These are phyloP conservation scores for Drosophila birchii DNA, from an alignment of 2,888 invertebrate genomes.

Conservation along the genomic window DNA sequence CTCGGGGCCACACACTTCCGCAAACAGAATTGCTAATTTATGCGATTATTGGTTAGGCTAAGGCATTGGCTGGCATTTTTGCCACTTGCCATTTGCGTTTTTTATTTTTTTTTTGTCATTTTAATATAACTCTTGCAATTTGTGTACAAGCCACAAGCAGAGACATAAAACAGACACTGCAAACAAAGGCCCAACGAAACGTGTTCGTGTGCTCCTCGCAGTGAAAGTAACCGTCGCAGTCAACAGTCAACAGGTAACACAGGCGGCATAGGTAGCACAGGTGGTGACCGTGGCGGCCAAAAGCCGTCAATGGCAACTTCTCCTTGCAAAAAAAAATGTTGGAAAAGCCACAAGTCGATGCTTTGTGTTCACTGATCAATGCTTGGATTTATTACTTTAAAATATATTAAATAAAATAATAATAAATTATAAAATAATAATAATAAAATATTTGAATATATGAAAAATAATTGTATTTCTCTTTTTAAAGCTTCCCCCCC, in stretches of 20 bases:
- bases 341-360: too few species aligned
- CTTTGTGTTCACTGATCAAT: too few species aligned
- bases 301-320: slow-evolving; percentile 44
- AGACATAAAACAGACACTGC: slow-evolving; percentile 4
- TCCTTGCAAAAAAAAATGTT: background rate
- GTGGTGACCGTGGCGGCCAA: slow-evolving; percentile 74
- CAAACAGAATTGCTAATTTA: slow-evolving; percentile 70
- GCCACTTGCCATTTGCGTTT: slow-evolving; percentile 43
- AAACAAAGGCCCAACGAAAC: slow-evolving; percentile 55
- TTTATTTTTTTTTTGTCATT: slow-evolving; percentile 50
- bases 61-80: slow-evolving; percentile 19
- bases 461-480: too few species aligned
- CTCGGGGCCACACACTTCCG: slow-evolving; percentile 48
- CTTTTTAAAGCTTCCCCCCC: too few species aligned
- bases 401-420: too few species aligned
- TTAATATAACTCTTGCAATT: slow-evolving; percentile 68
- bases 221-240: slow-evolving; percentile 36
- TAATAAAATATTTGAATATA: too few species aligned
- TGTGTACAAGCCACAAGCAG: slow-evolving; percentile 40
- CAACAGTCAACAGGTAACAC: slow-evolving; percentile 66
- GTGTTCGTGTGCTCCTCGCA: slow-evolving; percentile 68
- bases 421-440: too few species aligned
- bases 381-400: too few species aligned
- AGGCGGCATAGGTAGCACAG: slow-evolving; percentile 28
- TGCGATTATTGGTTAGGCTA: slow-evolving; percentile 68